These are phyloP conservation scores for Bellardia bayeri DNA, from an alignment of 2,888 invertebrate genomes.

Conservation along the genomic window DNA sequence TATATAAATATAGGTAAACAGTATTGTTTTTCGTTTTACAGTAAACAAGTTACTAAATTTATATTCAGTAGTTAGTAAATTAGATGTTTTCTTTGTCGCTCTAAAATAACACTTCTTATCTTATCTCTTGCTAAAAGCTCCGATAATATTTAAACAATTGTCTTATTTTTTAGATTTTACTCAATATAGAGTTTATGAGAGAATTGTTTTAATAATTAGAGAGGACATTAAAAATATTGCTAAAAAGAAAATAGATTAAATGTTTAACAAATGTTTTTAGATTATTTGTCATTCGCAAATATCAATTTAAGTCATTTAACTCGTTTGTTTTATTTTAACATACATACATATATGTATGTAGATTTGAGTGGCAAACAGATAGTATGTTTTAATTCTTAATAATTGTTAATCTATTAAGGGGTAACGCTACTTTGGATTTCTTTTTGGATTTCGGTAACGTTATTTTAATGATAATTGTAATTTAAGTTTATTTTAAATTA, in stretches of 20 bases:
- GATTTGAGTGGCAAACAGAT: too few species aligned
- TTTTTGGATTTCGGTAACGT: too few species aligned
- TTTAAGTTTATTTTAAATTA: too few species aligned
- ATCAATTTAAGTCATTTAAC: too few species aligned
- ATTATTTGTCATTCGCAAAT: background rate
- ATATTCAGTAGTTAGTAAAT: constrained; percentile 14
- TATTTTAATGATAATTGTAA: too few species aligned
- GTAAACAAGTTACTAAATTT: constrained; percentile 49
- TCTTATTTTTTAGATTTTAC: constrained; percentile 2
- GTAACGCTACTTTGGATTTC: too few species aligned
- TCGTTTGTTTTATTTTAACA: too few species aligned
- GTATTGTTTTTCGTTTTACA: constrained; percentile 52
- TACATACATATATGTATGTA: too few species aligned
- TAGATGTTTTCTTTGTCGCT: constrained; percentile 27
- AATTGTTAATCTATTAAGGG: too few species aligned
- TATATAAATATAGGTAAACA: too few species aligned
- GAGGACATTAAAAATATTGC: background rate
- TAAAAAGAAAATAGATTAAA: background rate
- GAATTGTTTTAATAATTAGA: background rate
- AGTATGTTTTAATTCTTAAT: too few species aligned
- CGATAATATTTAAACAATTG: constrained; percentile 36
- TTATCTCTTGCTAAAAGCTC: constrained; percentile 45
- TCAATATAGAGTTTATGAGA: constrained; percentile 51
- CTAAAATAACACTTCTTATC: constrained; percentile 50
- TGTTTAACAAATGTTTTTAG: constrained; percentile 2